Conservation (phyloP, 2,888 invertebrate species). For the Theodoxus fluviatilis region DNA sequence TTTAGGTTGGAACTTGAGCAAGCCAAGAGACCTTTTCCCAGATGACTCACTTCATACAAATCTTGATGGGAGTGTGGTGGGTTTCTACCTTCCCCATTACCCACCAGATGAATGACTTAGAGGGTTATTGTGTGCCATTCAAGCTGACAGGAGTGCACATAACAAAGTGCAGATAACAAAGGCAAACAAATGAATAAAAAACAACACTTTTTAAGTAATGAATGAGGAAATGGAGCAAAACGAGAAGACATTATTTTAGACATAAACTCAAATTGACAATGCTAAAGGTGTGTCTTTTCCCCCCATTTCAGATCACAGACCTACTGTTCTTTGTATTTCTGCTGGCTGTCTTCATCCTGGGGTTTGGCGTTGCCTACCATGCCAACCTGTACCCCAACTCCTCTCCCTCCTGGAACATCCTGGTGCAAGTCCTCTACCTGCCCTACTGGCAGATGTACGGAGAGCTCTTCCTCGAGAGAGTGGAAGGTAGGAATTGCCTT, state of each 20-base stretch:
- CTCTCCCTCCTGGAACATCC: slow-evolving; percentile 48
- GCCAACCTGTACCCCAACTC: slow-evolving; percentile 64
- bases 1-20: too few relatives aligned
- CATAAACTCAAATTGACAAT: slow-evolving; percentile 66
- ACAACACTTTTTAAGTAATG: too few relatives aligned
- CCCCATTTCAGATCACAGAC: slow-evolving; percentile 54
- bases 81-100: too few relatives aligned
- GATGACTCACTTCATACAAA: too few relatives aligned
- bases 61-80: too few relatives aligned
- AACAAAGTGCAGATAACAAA: too few relatives aligned
- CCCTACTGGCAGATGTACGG: slow-evolving; percentile 68
- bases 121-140: too few relatives aligned
- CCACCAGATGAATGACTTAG: too few relatives aligned
- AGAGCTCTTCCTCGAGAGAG: slow-evolving; percentile 64
- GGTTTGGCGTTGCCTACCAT: slow-evolving; percentile 65
- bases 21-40: too few relatives aligned
- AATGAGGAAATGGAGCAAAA: too few relatives aligned
- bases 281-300: slow-evolving; percentile 57
- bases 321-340: slow-evolving; percentile 65
- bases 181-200: too few relatives aligned
- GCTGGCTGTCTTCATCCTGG: slow-evolving; percentile 64
- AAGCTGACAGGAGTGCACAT: too few relatives aligned
- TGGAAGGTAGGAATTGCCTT: slow-evolving; percentile 59
- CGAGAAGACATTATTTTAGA: slow-evolving; percentile 32
- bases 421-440: slow-evolving; percentile 61